A percentile compares a stretch with the other conserved stretches of the same genome.
Evolutionary conservation across 2,797 vertebrate genomes (phyloP).

Genomic region (Pitangus sulphuratus): DNA sequence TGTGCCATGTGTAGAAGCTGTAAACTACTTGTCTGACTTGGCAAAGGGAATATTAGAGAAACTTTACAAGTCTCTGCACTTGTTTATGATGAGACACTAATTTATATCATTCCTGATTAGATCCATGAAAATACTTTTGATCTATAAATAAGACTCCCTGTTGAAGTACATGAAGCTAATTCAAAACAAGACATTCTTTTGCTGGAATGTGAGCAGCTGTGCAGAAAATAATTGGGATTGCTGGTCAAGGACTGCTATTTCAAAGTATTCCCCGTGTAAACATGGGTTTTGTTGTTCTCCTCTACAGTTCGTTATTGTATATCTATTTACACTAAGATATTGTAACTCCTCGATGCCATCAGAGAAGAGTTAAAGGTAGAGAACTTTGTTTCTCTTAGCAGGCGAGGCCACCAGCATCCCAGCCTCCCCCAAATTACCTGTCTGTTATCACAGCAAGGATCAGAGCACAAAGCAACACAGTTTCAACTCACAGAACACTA

Average conservation of each 20-base stretch:
- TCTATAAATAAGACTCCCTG: conserved; percentile 41
- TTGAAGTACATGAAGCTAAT: neutral
- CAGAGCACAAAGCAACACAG: neutral
- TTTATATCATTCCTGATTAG: conserved; percentile 50
- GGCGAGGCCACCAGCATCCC: neutral
- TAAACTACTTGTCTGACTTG: conserved; percentile 10
- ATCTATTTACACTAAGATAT: neutral
- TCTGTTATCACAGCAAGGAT: neutral
- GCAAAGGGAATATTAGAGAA: neutral
- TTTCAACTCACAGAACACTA: neutral
- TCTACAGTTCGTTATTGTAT: neutral
- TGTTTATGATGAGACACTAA: conserved; percentile 42
- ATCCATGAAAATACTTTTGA: conserved; percentile 15
- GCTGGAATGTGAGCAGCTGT: conserved; percentile 63
- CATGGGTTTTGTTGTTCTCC: neutral
- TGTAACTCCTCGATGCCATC: neutral
- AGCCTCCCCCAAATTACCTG: neutral
- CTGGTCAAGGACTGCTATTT: conserved; percentile 25
- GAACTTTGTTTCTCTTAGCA: neutral
- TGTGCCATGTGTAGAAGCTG: neutral
- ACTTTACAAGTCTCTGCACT: neutral
- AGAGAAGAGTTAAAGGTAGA: neutral
- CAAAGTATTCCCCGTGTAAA: conserved; percentile 27
- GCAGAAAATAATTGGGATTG: conserved; percentile 58
- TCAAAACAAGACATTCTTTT: conserved; percentile 58